phyloP scores from a whole-genome alignment of 1,140 invertebrate species.

The Nixonia krombeini region DNA sequence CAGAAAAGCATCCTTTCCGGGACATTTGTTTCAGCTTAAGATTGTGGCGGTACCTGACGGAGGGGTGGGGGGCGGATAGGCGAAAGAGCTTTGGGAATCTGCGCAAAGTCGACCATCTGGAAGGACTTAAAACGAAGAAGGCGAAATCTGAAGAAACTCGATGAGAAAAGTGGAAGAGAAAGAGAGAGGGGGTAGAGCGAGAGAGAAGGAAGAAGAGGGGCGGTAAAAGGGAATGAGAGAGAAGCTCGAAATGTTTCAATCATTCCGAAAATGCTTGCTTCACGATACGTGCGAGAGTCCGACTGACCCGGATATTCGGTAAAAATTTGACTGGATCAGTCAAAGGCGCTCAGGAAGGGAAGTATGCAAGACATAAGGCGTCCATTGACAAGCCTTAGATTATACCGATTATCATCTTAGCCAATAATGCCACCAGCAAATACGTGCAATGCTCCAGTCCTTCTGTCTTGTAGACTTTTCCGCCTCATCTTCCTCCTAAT shows the following conservation, averaged over 20 bases:
- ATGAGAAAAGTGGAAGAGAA: neutral
- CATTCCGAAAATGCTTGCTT: constrained; percentile 1
- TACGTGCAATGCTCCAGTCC: too few relatives aligned
- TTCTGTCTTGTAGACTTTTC: too few relatives aligned
- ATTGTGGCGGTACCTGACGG: constrained; percentile 19
- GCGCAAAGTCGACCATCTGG: constrained; percentile 53
- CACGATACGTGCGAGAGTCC: constrained; percentile 45
- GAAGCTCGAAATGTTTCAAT: constrained; percentile 7
- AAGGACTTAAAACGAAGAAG: constrained; percentile 57
- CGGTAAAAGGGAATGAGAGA: constrained; percentile 1
- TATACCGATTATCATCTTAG: constrained; percentile 34
- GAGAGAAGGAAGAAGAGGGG: constrained; percentile 6
- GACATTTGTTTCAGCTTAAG: constrained; percentile 60
- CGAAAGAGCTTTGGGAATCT: constrained; percentile 6
- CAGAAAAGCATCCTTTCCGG: constrained; percentile 10
- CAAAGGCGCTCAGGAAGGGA: constrained; percentile 2
- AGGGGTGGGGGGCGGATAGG: constrained; percentile 1
- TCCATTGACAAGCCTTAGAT: constrained; percentile 16
- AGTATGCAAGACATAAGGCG: constrained; percentile 5
- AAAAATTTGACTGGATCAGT: constrained; percentile 17
- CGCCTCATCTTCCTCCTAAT: too few relatives aligned
- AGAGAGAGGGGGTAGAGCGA: constrained; percentile 9
- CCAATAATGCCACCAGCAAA: constrained; percentile 49
- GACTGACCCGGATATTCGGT: constrained; percentile 42
- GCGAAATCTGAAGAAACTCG: constrained; percentile 22